Conservation (phyloP, 2,888 invertebrate genomes). For the Drosophila tripunctata region DNA sequence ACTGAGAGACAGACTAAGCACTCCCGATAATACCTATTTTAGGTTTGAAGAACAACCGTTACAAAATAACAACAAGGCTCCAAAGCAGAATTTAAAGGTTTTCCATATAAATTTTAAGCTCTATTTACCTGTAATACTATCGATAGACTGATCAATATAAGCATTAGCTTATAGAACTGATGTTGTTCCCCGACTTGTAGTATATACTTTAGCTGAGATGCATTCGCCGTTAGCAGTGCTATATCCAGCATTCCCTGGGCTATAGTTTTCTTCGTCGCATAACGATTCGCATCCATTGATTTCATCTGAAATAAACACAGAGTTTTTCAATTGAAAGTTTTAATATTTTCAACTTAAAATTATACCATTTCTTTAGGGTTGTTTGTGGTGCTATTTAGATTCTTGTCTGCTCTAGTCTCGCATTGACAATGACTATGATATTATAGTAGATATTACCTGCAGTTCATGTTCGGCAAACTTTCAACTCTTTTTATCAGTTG, state of each 20-base stretch:
- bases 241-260: constrained; percentile 96
- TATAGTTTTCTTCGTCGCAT: constrained; percentile 96
- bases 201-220: constrained; percentile 94
- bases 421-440: constrained; percentile 15
- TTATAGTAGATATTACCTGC: no score
- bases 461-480: neutral
- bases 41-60: constrained; percentile 48
- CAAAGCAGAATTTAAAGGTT: no score
- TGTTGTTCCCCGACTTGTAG: constrained; percentile 93
- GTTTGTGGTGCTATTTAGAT: neutral
- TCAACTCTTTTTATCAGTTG: constrained; percentile 46
- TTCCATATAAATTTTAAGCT: no score
- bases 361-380: constrained; percentile 42
- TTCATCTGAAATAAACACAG: constrained; percentile 86
- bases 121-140: constrained; percentile 92
- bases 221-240: constrained; percentile 93
- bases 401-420: neutral
- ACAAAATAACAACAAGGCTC: constrained; percentile 6
- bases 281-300: constrained; percentile 92
- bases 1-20: constrained; percentile 90
- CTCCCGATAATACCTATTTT: constrained; percentile 89
- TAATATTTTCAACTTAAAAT: neutral
- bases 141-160: constrained; percentile 91
- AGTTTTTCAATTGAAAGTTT: neutral
- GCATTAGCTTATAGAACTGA: constrained; percentile 93